Evolutionary conservation across 2,113 vertebrate species (phyloP), one percentile per base, ranked within the genome.

Genomic region (Mohoua ochrocephala): DNA sequence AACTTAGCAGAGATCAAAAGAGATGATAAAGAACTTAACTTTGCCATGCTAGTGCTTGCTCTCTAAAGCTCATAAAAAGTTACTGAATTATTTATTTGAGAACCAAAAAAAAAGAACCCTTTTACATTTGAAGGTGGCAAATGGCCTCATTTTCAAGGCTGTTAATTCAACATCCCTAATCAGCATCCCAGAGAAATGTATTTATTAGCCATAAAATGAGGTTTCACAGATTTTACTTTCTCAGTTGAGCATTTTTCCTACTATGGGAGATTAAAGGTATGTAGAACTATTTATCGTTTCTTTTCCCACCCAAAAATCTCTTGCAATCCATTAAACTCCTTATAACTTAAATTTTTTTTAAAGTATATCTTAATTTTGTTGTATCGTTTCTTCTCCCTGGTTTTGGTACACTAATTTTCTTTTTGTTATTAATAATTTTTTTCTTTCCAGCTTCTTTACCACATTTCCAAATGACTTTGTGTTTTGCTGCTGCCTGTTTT

Each of bases 31-130:
- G 77, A 92, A 47, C n/a, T 82, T 78, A 86, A 93, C 68, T 92
- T 69, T 15, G 26, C 74, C 77, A 78, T 0, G 0, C 45, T 56
- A 81, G 69, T 4, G 16, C 87, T 87, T 87, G 65, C 65, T 93
- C 54, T 41, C 54, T 78, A 78, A 61, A 81, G 93, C 65, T 92
- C 31, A 3, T 78, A 89, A 84, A 33, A 82, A 87, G 57, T 61
- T 91, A 60, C n/a, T 89, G 80, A 89, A 97, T 95, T 87, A 91
- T 95, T 95, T 82, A 92, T 92, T 82, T 2, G 6, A 64, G 91
- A 86, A 84, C 19, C n/a, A 81, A 57, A 83, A 78, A 61, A 64
- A 37, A 68, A 42, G 42, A 39, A 39, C 9, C 10, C 21, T 65
- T 27, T 80, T 47, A 74, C 44, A 60, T 84, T 31, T 91, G 77